Base-by-base conservation (phyloP, 2,797 vertebrate genomes). In the Neomorphus geoffroyi region DNA sequence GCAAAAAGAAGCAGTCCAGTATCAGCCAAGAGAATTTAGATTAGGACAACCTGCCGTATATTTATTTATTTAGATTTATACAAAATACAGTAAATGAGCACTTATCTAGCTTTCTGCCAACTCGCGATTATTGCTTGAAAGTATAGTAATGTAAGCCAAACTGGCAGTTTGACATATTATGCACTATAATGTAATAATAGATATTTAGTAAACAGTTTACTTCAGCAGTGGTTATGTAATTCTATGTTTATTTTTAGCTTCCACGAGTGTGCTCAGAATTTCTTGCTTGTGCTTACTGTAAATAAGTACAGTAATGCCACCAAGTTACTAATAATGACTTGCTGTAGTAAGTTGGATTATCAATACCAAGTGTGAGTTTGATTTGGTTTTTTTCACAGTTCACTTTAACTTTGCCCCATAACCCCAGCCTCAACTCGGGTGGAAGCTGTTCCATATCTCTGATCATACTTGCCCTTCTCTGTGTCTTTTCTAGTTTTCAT, bases 161-260 rank as follows among this genome's bases (percentile, higher is more conserved):
- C 61, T 96, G 92, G 86, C 91, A 88, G 79, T 93, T 96, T 95
- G 86, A 91, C 69, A 51, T 94, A 74, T 78, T 82, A 54, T 72
- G 30, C 92, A 35, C 80, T 96, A 62, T 78, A 92, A 80, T 91
- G 32, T 80, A 85, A 84, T 87, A 96, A 93, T 92, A 84, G 89
- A 94, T 96, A 96, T 95, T 94, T 94, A 96, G 87, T 94, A 92
- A 97, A 62, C 86, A 64, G 66, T 95, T 97, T 95, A 96, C 92
- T 88, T 86, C 11, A 66, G 66, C 79, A 37, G 50, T 75, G 90
- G 92, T 85, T 94, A 81, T 89, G 92, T 18, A 94, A 84, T 93
- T 96, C 90, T 94, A 3, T 93, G 80, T 95, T 96, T 96, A 95
- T 95, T 96, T 95, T 95, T 93, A 93, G 79, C 87, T 88, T 95